Evolutionary conservation across 1,140 invertebrate genomes (phyloP).

Genomic region (Drosophila navojoa): DNA sequence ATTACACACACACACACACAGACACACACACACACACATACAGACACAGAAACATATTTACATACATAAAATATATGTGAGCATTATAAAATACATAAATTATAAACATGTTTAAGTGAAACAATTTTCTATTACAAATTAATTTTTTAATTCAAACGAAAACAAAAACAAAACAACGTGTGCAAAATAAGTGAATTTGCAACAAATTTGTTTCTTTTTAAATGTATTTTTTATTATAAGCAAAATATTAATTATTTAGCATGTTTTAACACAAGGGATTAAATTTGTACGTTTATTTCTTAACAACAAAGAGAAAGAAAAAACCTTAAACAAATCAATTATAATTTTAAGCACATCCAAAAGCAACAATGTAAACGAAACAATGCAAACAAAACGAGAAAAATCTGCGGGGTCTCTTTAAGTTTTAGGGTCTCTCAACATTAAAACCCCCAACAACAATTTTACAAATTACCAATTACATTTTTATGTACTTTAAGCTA

Average conservation of each 20-base stretch:
- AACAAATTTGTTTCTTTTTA: conserved; percentile 1
- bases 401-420: conserved; percentile 35
- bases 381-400: conserved; percentile 35
- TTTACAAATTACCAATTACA: conserved; percentile 21
- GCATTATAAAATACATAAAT: conserved; percentile 70
- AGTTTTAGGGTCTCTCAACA: conserved; percentile 20
- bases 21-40: conserved; percentile 18
- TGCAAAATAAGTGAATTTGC: conserved; percentile 20
- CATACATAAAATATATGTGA: conserved; percentile 48
- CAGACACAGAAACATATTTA: conserved; percentile 19
- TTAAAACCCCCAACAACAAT: neutral
- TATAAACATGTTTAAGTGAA: conserved; percentile 38
- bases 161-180: neutral
- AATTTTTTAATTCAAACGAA: conserved; percentile 48
- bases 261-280: conserved; percentile 79
- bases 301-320: conserved; percentile 33
- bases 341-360: conserved; percentile 36
- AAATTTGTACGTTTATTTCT: conserved; percentile 69
- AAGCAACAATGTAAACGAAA: conserved; percentile 37
- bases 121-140: conserved; percentile 63
- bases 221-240: conserved; percentile 30
- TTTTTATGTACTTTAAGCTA: conserved; percentile 58
- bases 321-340: conserved; percentile 24
- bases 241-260: conserved; percentile 31
- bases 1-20: conserved; percentile 24